Percentiles rank a stretch among this genome's conserved stretches.
phyloP scores from a whole-genome alignment of 2,797 vertebrate species.

The Spizella passerina region DNA sequence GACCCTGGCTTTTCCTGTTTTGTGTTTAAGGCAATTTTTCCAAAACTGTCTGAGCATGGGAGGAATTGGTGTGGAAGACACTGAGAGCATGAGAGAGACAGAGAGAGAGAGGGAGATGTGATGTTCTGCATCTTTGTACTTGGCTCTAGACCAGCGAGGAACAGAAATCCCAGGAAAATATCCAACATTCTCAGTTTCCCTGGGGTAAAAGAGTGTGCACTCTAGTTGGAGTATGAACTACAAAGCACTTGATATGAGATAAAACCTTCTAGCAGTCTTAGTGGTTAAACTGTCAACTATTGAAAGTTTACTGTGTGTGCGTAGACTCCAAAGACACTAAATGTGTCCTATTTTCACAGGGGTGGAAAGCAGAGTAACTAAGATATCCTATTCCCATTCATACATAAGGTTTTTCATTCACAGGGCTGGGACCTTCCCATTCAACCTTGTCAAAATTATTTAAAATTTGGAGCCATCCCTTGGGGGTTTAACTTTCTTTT shows the following conservation, averaged over 20 bases:
- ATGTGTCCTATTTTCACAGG: background rate
- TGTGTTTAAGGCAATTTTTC: background rate
- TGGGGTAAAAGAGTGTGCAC: background rate
- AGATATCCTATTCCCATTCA: background rate
- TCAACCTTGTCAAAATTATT: background rate
- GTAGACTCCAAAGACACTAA: background rate
- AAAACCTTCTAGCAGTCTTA: background rate
- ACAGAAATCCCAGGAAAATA: conserved; percentile 2
- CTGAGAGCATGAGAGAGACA: background rate
- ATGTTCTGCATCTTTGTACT: background rate
- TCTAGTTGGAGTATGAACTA: background rate
- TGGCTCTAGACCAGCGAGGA: background rate
- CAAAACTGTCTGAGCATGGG: background rate
- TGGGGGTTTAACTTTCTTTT: background rate
- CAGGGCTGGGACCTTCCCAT: background rate
- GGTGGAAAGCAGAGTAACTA: background rate
- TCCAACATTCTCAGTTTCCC: background rate
- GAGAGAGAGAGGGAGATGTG: background rate
- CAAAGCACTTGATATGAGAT: background rate
- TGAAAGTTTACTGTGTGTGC: background rate
- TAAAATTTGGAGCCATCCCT: background rate
- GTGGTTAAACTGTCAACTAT: background rate
- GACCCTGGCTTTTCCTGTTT: background rate
- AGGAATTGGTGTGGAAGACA: background rate
- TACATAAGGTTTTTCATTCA: background rate